Evolutionary conservation across 2,888 invertebrate genomes (phyloP).

Genomic region (Blastobasis adustella): DNA sequence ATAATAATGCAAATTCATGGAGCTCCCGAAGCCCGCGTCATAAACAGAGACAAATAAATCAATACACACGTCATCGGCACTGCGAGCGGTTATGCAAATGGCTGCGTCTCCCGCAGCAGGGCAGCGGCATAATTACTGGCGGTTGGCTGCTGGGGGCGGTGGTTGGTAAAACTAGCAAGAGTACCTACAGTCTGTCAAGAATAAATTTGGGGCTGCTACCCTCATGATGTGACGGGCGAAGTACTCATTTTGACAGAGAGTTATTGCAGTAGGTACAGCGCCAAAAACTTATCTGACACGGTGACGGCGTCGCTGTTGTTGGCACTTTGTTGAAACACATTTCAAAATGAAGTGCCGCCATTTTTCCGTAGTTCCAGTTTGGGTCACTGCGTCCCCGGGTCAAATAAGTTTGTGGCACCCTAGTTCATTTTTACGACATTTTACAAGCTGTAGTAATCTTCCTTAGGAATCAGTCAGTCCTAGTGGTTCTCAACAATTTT

Average conservation of each 20-base stretch:
- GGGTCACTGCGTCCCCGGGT: too few species aligned
- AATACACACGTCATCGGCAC: slow-evolving; percentile 2
- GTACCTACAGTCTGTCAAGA: background rate
- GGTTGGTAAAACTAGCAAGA: background rate
- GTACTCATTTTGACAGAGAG: background rate
- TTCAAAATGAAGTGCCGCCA: too few species aligned
- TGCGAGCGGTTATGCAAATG: slow-evolving; percentile 1
- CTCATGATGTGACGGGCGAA: background rate
- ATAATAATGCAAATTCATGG: background rate
- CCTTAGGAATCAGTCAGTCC: too few species aligned
- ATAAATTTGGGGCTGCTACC: background rate
- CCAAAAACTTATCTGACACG: background rate
- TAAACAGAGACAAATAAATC: slow-evolving; percentile 2
- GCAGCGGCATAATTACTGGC: background rate
- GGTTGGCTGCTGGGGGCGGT: background rate
- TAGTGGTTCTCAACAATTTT: too few species aligned
- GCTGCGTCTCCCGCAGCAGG: background rate
- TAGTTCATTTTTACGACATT: too few species aligned
- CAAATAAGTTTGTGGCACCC: too few species aligned
- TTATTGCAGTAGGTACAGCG: background rate
- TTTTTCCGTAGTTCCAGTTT: too few species aligned
- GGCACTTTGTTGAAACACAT: background rate
- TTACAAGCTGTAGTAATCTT: too few species aligned
- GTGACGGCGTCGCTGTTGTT: background rate
- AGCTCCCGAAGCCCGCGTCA: background rate